Base-by-base conservation (phyloP, 2,113 vertebrate species). In the Entomyzon cyanotis region DNA sequence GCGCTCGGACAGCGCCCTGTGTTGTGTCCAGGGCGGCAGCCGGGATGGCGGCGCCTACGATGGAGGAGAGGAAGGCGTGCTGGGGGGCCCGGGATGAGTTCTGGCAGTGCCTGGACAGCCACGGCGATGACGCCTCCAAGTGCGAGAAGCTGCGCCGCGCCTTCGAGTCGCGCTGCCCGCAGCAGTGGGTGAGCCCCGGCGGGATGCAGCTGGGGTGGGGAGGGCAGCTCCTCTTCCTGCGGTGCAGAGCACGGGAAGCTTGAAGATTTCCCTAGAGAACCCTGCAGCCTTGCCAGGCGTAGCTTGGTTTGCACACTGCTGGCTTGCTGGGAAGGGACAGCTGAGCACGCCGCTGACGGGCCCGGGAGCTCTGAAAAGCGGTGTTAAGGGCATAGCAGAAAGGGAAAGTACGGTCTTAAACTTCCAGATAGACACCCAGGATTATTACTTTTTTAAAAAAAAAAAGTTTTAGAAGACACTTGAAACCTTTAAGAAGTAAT, bases 71-170 rank as follows among this genome's bases (percentile, higher is more conserved):
- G 71, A 98, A 98, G 79, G 97, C 95, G 6, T 99, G 99, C 97
- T 99, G 99, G 99, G 97, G 91, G 0, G 98, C 99, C 52, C 98
- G 99, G 67, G 99, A 99, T 88, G 89, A 84, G 52, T 98, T 99
- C 49, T 99, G 99, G 99, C 98, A 93, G 82, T 99, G 99, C 86
- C 82, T 99, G 89, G 99, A 99, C 35, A 94, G 97, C 24, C 97
- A 97, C 53, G 33, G 44, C 1, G 98, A 98, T 12, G 97, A 98
- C 11, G 44, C 76, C 2, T 46, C 97, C 17, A 30, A 89, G 20
- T 99, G 99, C 89, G 96, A 97, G 90, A 94, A 95, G 78, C 95
- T 98, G 77, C 98, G 98, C 81, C 87, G 33, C 8, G 83, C 97
- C 12, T 99, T 99, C 87, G 98, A 99, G 92, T 67, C 97, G 5